These are phyloP conservation scores for Rapana venosa DNA, from an alignment of 2,888 invertebrate genomes.

Conservation along the genomic window DNA sequence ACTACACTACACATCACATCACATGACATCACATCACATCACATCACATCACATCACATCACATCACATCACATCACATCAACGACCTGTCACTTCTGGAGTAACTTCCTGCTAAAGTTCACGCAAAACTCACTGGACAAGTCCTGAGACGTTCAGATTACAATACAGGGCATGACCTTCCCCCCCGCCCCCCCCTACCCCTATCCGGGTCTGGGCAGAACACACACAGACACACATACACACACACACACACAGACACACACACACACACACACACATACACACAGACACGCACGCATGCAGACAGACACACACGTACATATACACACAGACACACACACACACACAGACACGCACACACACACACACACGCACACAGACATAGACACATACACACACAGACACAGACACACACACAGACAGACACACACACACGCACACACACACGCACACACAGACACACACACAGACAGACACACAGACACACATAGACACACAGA, in stretches of 20 bases:
- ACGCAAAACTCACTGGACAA: too few species aligned
- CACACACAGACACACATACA: background rate
- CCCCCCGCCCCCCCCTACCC: too few species aligned
- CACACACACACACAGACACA: too few species aligned
- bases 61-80: too few species aligned
- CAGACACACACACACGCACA: slow-evolving; percentile 12
- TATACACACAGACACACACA: slow-evolving; percentile 10
- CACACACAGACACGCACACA: background rate
- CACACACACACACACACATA: slow-evolving; percentile 1
- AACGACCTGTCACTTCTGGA: too few species aligned
- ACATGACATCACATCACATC: too few species aligned
- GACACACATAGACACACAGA: background rate
- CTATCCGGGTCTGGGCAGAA: too few species aligned
- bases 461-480: background rate
- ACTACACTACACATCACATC: too few species aligned
- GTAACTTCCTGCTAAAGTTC: too few species aligned
- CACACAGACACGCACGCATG: background rate
- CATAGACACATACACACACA: background rate
- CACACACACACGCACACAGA: background rate
- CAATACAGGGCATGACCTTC: too few species aligned
- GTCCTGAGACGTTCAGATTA: too few species aligned
- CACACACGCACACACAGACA: background rate
- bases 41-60: too few species aligned
- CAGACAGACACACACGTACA: background rate
- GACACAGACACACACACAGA: slow-evolving; percentile 31